Conservation (phyloP, 1,140 invertebrate genomes). For the Eriocheir sinensis region DNA sequence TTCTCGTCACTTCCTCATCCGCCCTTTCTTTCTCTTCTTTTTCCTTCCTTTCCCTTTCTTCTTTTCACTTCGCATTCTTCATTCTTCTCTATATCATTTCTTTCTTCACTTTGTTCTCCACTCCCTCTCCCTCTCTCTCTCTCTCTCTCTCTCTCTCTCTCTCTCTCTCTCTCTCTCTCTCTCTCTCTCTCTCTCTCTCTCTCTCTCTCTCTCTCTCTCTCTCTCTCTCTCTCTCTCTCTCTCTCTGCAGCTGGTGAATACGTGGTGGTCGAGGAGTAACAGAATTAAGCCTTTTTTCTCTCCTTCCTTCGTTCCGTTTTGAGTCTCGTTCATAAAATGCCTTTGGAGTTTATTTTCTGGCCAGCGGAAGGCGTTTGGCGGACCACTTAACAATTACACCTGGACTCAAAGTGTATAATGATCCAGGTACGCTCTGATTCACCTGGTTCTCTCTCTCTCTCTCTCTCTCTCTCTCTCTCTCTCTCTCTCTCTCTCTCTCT, state of each 20-base stretch:
- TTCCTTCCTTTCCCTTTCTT: neutral
- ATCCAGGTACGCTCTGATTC: no score
- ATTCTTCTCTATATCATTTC: neutral
- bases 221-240: slow-evolving; percentile 21
- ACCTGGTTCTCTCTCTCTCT: no score
- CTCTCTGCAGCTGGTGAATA: no score
- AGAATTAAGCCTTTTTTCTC: slow-evolving; percentile 27
- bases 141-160: slow-evolving; percentile 22
- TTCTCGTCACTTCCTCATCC: no score
- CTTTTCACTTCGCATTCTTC: neutral
- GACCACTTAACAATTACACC: no score
- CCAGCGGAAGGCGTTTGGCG: no score
- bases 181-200: slow-evolving; percentile 10
- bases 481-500: no score
- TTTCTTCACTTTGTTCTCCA: neutral
- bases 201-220: slow-evolving; percentile 22
- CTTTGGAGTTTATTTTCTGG: neutral
- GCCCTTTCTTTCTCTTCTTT: neutral
- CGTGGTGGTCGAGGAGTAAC: neutral
- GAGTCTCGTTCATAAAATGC: neutral
- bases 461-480: no score
- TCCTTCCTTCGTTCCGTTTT: neutral
- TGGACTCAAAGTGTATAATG: no score
- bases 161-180: neutral
- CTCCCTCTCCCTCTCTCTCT: slow-evolving; percentile 5